A percentile compares a stretch with the other conserved stretches of the same genome.
phyloP scores from a whole-genome alignment of 2,888 invertebrate species.

The Odontothrips loti region DNA sequence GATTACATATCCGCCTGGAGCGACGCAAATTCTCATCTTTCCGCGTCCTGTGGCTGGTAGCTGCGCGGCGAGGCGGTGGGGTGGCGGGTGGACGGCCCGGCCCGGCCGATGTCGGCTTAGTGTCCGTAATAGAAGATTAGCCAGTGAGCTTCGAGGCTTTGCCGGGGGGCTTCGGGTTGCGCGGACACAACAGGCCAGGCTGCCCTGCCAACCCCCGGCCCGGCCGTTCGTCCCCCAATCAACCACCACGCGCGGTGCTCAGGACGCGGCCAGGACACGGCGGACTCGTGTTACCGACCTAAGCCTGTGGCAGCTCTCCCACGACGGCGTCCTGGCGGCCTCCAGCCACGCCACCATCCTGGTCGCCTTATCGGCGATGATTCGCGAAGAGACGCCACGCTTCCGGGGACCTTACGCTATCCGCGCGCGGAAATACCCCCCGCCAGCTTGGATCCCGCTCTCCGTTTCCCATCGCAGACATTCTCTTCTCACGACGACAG shows the following conservation, averaged over 20 bases:
- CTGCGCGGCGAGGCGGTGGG: not conserved
- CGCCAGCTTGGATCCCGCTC: not conserved
- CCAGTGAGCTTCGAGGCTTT: not conserved
- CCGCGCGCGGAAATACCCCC: not conserved
- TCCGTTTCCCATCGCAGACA: no score
- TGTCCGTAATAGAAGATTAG: slow-evolving; percentile 16
- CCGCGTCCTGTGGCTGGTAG: no score
- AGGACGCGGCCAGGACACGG: not conserved
- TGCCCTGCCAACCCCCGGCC: not conserved
- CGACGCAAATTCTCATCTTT: no score
- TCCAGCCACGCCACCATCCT: no score
- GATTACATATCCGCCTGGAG: no score
- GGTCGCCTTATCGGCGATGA: no score
- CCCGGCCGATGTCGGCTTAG: slow-evolving; percentile 14
- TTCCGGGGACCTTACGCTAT: no score
- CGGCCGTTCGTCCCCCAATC: not conserved
- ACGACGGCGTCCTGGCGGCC: not conserved
- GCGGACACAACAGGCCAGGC: not conserved
- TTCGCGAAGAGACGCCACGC: no score
- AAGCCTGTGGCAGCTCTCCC: no score
- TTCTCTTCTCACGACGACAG: no score
- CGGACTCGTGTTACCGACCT: not conserved
- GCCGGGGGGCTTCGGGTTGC: slow-evolving; percentile 5
- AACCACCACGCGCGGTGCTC: not conserved
- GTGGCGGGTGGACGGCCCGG: not conserved